A percentile compares a stretch with the other conserved stretches of the same genome.
These are phyloP conservation scores for Musca domestica DNA, from an alignment of 1,140 invertebrate genomes.

Conservation along the genomic window DNA sequence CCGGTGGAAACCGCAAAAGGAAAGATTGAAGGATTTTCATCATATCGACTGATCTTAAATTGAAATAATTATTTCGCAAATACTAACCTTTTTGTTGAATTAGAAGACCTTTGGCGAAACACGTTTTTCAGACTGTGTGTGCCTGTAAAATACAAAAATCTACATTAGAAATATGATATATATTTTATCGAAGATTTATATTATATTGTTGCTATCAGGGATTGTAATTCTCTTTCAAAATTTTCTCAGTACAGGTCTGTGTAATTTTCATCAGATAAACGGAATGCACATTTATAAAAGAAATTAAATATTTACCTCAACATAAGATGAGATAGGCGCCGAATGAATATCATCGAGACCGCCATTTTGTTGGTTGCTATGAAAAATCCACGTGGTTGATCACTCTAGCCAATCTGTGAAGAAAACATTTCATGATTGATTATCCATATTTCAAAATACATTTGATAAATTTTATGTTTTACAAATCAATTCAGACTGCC, in stretches of 20 bases:
- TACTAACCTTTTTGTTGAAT: not conserved
- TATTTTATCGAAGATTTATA: not conserved
- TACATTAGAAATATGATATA: not conserved
- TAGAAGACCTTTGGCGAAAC: too few relatives aligned
- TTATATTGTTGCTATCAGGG: not conserved
- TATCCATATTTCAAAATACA: not conserved
- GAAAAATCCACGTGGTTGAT: not conserved
- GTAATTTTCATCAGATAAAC: conserved; percentile 20
- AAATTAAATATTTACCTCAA: not conserved
- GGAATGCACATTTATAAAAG: not conserved
- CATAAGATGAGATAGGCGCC: not conserved
- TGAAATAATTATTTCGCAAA: not conserved
- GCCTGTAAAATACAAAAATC: too few relatives aligned
- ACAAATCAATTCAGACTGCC: conserved; percentile 11
- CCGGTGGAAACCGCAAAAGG: conserved; percentile 31
- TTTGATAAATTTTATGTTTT: not conserved
- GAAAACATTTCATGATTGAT: not conserved
- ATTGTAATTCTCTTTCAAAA: conserved; percentile 8
- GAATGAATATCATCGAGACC: too few relatives aligned
- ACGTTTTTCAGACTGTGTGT: too few relatives aligned
- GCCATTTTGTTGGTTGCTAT: not conserved
- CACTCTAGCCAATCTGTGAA: not conserved
- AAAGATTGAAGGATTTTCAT: conserved; percentile 24
- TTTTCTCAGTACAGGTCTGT: conserved; percentile 28
- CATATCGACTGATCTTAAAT: conserved; percentile 1